Conservation (phyloP, 2,888 invertebrate species). For the Latheticus oryzae region DNA sequence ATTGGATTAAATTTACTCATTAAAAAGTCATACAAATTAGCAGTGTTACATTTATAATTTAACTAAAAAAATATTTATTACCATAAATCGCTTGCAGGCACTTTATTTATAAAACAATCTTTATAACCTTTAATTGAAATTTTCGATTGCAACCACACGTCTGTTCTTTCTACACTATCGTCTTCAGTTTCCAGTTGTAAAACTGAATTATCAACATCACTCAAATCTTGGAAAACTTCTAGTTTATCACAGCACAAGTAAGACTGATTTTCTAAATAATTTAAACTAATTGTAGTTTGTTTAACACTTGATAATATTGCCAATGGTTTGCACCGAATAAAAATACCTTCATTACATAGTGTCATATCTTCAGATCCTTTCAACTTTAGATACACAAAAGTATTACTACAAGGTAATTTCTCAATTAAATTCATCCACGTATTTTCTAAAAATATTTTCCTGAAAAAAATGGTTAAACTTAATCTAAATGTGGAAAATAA, state of each 20-base stretch:
- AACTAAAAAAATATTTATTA: constrained; percentile 45
- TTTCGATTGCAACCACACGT: constrained; percentile 70
- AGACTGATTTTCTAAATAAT: constrained; percentile 46
- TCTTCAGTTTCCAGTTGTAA: constrained; percentile 21
- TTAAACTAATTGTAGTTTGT: constrained; percentile 55
- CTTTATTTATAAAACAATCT: constrained; percentile 70
- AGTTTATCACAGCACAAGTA: constrained; percentile 59
- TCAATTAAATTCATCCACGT: constrained; percentile 54
- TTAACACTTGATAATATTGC: constrained; percentile 51
- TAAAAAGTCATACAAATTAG: constrained; percentile 3
- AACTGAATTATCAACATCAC: constrained; percentile 1
- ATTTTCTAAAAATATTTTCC: constrained; percentile 55
- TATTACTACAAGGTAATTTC: constrained; percentile 52
- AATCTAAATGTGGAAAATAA: neutral
- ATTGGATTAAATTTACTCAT: constrained; percentile 4
- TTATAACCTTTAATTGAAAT: constrained; percentile 71
- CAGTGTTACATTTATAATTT: neutral
- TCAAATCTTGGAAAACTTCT: constrained; percentile 53
- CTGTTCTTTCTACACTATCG: constrained; percentile 41
- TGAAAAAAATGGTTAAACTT: constrained; percentile 37
- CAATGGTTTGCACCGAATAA: constrained; percentile 59
- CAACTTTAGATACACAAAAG: constrained; percentile 49
- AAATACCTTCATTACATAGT: constrained; percentile 57
- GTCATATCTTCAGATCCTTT: constrained; percentile 39
- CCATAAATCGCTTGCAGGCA: constrained; percentile 70